Conservation (phyloP, 1,140 invertebrate genomes). For the Phymastichus coffea region DNA sequence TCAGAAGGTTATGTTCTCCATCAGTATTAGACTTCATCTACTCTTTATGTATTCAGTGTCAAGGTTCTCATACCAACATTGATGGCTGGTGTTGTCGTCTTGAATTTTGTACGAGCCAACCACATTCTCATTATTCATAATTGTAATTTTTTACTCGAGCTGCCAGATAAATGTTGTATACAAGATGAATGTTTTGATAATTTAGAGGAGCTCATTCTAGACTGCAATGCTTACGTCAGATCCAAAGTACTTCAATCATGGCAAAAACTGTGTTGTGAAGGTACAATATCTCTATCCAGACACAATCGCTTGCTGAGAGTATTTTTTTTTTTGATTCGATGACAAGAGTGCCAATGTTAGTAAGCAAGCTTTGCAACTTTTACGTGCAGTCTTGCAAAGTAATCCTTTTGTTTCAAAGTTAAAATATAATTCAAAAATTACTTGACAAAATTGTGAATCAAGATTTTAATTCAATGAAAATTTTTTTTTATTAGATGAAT, state of each 20-base stretch:
- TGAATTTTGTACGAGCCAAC: no score
- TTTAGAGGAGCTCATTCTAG: conserved; percentile 79
- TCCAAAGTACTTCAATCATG: conserved; percentile 79
- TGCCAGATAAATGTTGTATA: conserved; percentile 63
- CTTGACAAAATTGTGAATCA: conserved; percentile 1
- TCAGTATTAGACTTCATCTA: no score
- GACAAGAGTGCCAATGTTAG: conserved; percentile 78
- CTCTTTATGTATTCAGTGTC: no score
- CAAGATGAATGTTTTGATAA: conserved; percentile 73
- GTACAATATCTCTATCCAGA: conserved; percentile 69
- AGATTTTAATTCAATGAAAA: no score
- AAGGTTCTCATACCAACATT: no score
- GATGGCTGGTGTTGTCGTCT: no score
- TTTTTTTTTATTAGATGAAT: conserved; percentile 54
- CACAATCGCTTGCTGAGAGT: conserved; percentile 66
- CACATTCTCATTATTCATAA: no score
- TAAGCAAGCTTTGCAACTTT: conserved; percentile 75
- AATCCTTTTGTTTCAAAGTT: conserved; percentile 75
- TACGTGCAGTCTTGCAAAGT: conserved; percentile 71
- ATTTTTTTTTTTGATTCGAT: conserved; percentile 66
- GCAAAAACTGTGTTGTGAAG: conserved; percentile 69
- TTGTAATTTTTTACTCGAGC: no score
- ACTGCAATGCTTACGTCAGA: conserved; percentile 79
- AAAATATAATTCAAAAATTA: conserved; percentile 8
- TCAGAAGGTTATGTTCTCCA: no score